Percentiles rank a stretch among this genome's conserved stretches.
These are phyloP conservation scores for Romanogobio albipinnatus DNA, from an alignment of 2,113 vertebrate species.

Conservation along the genomic window DNA sequence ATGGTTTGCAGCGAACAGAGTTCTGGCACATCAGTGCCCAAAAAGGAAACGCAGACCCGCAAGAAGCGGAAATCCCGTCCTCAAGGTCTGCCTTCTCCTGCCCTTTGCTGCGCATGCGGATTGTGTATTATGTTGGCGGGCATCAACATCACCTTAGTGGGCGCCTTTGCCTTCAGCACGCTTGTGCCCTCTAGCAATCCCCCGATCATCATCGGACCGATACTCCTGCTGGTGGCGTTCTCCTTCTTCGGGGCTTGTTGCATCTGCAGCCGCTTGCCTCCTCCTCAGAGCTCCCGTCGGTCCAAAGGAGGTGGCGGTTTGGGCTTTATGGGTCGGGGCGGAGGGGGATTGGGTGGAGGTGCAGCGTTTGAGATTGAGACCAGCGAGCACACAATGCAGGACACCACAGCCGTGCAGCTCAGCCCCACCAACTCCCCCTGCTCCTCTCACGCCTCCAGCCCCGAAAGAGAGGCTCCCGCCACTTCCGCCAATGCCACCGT, in stretches of 20 bases:
- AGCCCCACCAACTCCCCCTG: constrained; percentile 88
- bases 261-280: constrained; percentile 83
- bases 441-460: constrained; percentile 85
- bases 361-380: constrained; percentile 93
- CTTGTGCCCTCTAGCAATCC: constrained; percentile 84
- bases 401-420: constrained; percentile 92
- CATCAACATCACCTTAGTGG: constrained; percentile 95
- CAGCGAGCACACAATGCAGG: constrained; percentile 93
- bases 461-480: constrained; percentile 58
- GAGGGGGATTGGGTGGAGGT: constrained; percentile 60
- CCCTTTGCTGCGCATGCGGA: constrained; percentile 93
- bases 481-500: not conserved
- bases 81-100: constrained; percentile 86
- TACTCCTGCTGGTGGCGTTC: constrained; percentile 86
- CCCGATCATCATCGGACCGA: constrained; percentile 89
- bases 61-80: constrained; percentile 73
- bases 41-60: constrained; percentile 68
- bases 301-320: constrained; percentile 74
- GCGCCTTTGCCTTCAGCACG: constrained; percentile 89
- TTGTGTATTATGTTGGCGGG: constrained; percentile 95
- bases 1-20: constrained; percentile 81
- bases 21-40: constrained; percentile 70
- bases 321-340: constrained; percentile 77
- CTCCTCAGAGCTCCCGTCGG: constrained; percentile 64
- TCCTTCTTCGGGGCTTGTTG: constrained; percentile 90